phyloP scores from a whole-genome alignment of 1,140 invertebrate genomes.

The Zaprionus capensis region DNA sequence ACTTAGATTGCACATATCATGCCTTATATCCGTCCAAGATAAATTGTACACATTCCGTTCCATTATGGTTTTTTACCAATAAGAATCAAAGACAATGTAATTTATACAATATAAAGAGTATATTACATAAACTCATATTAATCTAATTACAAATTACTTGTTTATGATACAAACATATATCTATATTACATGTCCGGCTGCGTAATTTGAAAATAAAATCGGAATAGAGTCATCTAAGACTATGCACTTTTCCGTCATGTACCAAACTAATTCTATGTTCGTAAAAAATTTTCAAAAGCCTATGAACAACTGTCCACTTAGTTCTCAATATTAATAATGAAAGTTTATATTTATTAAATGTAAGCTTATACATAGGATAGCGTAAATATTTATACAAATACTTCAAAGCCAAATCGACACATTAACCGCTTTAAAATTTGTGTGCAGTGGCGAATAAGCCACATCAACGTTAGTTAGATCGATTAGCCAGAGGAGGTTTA shows the following conservation, averaged over 20 bases:
- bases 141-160: conserved; percentile 43
- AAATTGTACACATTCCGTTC: conserved; percentile 25
- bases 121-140: conserved; percentile 35
- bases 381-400: conserved; percentile 71
- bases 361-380: conserved; percentile 54
- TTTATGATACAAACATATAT: conserved; percentile 30
- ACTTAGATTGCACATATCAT: conserved; percentile 1
- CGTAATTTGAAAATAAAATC: conserved; percentile 25
- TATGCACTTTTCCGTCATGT: neutral
- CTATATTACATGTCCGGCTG: conserved; percentile 37
- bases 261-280: neutral
- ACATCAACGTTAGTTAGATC: conserved; percentile 24
- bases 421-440: conserved; percentile 42
- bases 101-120: conserved; percentile 32
- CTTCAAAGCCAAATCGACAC: conserved; percentile 47
- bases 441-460: conserved; percentile 4
- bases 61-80: conserved; percentile 42
- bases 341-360: conserved; percentile 73
- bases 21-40: conserved; percentile 31
- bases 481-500: conserved; percentile 25
- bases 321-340: conserved; percentile 29
- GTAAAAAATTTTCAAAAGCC: conserved; percentile 5
- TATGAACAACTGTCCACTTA: conserved; percentile 14
- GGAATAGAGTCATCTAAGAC: neutral
- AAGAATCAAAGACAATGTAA: conserved; percentile 24